Base-by-base conservation (phyloP, 2,113 vertebrate genomes). In the Microtus montanus region DNA sequence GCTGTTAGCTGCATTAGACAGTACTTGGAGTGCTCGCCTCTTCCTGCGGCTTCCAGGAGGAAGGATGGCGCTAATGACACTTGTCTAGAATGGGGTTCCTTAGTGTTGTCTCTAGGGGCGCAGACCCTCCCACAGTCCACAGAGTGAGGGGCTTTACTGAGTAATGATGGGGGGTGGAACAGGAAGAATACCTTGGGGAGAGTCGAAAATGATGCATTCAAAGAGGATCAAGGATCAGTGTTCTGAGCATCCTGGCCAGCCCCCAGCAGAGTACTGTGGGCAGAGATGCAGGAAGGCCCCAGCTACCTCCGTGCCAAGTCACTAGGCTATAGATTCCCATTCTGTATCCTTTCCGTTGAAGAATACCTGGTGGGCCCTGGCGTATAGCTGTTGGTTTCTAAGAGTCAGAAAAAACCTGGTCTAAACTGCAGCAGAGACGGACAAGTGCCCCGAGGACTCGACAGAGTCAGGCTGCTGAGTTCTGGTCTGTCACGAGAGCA, bases 1-100 rank as follows among this genome's bases (percentile, higher is more conserved):
- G 90, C 94, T 80, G 44, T 91, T 79, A 3, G 90, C 94, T 83
- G 77, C 95, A 82, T 92, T 92, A 95, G 95, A 74, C 79, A 92
- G 95, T 95, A 80, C 66, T 97, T 79, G 64, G 83, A 49, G 13
- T 63, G 93, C 82, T 35, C 74, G 78, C 93, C 80, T 89, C 52
- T 92, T 87, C 68, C 77, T 73, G 33, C 47, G 90, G 22, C 71
- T 90, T 97, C 90, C 91, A 38, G 41, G 64, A 2, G 88, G 66
- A 86, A 61, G 61, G 22, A 4, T 54, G 47, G 26, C 15, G 38
- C 71, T 41, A 41, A 80, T 41, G 61, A 66, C 33, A 52, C 12
- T 54, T 79, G 66, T 87, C 30, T n/a, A 22, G 64, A 22, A 86
- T 3, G 12, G 7, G 10, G 4, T 35, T 85, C 38, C 3, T 64